Evolutionary conservation across 2,888 invertebrate species (phyloP).

Genomic region (Pammene aurita): DNA sequence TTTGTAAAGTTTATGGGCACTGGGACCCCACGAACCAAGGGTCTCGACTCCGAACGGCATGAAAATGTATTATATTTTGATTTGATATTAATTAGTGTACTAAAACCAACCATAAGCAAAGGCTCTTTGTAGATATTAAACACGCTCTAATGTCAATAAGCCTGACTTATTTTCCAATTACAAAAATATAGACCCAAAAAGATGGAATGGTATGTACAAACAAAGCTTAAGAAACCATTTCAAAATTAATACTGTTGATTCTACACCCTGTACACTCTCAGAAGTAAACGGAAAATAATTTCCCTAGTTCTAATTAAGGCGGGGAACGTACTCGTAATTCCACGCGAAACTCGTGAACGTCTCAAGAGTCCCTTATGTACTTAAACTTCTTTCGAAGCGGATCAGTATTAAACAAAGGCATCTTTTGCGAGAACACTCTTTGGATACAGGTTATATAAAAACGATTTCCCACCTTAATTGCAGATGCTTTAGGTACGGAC

Average conservation of each 20-base stretch:
- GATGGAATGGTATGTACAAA: neutral
- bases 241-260: constrained; percentile 1
- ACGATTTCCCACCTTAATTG: neutral
- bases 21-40: no score
- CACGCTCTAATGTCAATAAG: no score
- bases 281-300: constrained; percentile 26
- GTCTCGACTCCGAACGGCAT: no score
- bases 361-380: constrained; percentile 26
- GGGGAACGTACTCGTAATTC: constrained; percentile 20
- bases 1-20: no score
- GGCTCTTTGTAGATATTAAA: no score
- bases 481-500: no score
- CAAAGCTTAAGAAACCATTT: constrained; percentile 3
- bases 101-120: no score
- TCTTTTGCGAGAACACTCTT: neutral
- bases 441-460: constrained; percentile 2
- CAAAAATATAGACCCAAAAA: neutral
- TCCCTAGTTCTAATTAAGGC: constrained; percentile 20
- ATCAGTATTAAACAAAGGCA: constrained; percentile 35
- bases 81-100: no score
- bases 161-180: no score
- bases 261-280: neutral
- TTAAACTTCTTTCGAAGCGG: constrained; percentile 32
- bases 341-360: constrained; percentile 21
- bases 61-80: no score